Conservation (phyloP, 2,113 vertebrate genomes). For the Chunga burmeisteri region DNA sequence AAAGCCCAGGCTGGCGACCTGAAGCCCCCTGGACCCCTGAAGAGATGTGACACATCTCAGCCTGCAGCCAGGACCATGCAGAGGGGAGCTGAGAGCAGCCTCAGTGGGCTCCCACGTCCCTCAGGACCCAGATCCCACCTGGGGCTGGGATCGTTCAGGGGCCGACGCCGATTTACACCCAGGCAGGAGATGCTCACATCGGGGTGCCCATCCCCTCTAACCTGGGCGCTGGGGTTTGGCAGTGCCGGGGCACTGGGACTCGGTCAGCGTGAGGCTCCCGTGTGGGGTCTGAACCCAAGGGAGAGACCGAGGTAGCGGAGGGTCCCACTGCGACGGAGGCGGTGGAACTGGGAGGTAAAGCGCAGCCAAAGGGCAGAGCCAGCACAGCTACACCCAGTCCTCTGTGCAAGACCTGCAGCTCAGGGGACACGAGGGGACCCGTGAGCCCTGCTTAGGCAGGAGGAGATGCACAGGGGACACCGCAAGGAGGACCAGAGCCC, state of each 20-base stretch:
- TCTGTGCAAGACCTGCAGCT: background rate
- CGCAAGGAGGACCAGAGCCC: background rate
- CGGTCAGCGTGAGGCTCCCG: background rate
- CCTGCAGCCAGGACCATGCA: background rate
- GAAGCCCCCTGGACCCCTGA: background rate
- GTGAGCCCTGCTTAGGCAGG: rapidly evolving
- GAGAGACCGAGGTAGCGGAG: background rate
- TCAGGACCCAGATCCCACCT: background rate
- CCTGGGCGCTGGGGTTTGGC: background rate
- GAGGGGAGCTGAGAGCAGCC: background rate
- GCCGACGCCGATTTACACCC: background rate
- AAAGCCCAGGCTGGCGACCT: background rate
- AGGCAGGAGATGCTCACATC: background rate
- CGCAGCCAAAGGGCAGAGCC: background rate
- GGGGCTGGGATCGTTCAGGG: background rate
- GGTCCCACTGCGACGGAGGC: background rate
- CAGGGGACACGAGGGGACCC: background rate
- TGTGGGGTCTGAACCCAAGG: background rate
- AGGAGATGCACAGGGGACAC: background rate
- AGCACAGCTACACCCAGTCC: background rate
- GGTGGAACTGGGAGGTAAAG: background rate
- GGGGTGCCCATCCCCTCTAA: background rate
- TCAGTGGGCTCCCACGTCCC: rapidly evolving
- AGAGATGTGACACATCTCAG: background rate
- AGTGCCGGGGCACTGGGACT: background rate